These are phyloP conservation scores for Caenorhabditis briggsae DNA, from an alignment of 1,140 invertebrate species.

Conservation along the genomic window DNA sequence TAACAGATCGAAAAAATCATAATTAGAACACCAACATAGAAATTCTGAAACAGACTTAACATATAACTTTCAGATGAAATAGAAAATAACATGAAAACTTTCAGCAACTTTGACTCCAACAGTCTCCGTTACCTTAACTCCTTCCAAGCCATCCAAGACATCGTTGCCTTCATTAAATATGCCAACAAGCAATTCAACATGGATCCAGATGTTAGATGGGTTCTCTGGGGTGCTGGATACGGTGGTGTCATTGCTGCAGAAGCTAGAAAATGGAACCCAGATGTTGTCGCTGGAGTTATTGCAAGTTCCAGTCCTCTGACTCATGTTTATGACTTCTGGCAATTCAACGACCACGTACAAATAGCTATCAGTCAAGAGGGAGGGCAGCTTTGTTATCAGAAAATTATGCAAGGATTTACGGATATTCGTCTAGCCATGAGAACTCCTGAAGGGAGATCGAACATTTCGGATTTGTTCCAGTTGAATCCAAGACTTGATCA, in stretches of 20 bases:
- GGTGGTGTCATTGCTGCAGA: constrained; percentile 24
- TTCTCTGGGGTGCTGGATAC: constrained; percentile 9
- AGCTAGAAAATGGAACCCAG: constrained; percentile 25
- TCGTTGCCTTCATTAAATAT: constrained; percentile 4
- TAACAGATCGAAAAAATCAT: too few species aligned
- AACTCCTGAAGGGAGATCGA: neutral
- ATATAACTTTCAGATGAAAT: neutral
- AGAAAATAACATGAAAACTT: neutral
- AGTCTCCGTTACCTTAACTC: neutral
- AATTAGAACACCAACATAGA: too few species aligned
- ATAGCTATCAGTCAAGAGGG: neutral
- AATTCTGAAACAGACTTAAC: neutral
- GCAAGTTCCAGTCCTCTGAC: neutral
- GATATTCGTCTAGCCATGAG: neutral
- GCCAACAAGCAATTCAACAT: constrained; percentile 5
- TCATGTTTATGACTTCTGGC: neutral
- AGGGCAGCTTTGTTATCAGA: neutral
- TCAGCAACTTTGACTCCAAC: neutral
- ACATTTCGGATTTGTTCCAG: constrained; percentile 7
- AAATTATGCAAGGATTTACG: neutral
- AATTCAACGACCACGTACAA: neutral
- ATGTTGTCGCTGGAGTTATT: neutral
- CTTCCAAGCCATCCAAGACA: neutral
- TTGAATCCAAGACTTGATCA: neutral
- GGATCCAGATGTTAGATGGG: constrained; percentile 10